Base-by-base conservation (phyloP, 2,797 vertebrate genomes). In the Muraenolepis orangiensis region DNA sequence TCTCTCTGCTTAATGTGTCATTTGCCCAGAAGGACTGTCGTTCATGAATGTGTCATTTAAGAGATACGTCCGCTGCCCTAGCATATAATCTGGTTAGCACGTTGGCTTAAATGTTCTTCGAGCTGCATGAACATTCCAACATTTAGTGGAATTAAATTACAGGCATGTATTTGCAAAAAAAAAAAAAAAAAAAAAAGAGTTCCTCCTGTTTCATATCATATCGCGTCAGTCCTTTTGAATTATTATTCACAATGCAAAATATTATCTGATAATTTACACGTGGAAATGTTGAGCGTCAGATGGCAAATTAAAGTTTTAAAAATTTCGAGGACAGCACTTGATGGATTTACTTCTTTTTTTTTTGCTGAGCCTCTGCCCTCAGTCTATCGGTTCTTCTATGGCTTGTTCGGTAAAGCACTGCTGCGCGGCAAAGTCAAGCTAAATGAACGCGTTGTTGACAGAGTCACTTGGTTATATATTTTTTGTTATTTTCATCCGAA, bases 381-480 rank as follows among this genome's bases (percentile, higher is more conserved):
- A 84, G 74, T n/a, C 42, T 74, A 71, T 85, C 72, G 80, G 89
- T 91, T 90, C 87, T 89, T 84, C 87, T 92, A 93, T 92, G 91
- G 91, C 91, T 93, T 92, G 85, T 86, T 87, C 77, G 86, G 82
- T 90, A 91, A 89, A 88, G 89, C 88, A 87, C 86, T 87, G 79
- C 82, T 83, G 84, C 87, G 87, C 90, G 88, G 83, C 85, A 88
- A 89, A 90, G 85, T 82, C 85, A 81, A 83, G 79, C 78, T 75
- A 81, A 85, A 80, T 87, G 2, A 75, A 86, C 74, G 83, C 40
- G 36, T 79, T 68, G 72, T 76, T 81, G 82, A 78, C 71, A 46
- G 74, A 80, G 32, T 80, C 75, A 73, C 77, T 89, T 84, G 78
- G 78, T 78, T 81, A n/a, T n/a, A n/a, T 88, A 74, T 71, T 76